A percentile compares a stretch with the other conserved stretches of the same genome.
phyloP scores from a whole-genome alignment of 2,113 vertebrate species.

The Muscicapa adusta region DNA sequence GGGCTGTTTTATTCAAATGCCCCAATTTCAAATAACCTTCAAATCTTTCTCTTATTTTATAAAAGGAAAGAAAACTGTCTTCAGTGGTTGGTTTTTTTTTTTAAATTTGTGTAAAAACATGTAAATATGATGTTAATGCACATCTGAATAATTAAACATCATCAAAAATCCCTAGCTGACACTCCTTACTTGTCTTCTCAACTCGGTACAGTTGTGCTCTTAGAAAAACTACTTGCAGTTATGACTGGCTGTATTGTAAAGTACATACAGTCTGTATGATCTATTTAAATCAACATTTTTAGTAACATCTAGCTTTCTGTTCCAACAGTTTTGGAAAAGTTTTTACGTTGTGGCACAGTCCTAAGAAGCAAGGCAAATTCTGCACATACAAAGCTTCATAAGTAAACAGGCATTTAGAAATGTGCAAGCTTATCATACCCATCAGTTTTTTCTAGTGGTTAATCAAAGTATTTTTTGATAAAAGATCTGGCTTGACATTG shows the following conservation, averaged over 20 bases:
- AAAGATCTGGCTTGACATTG: neutral
- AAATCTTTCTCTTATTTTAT: constrained; percentile 39
- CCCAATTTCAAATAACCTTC: neutral
- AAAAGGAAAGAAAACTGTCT: neutral
- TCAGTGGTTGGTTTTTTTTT: neutral
- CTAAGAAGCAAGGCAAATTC: neutral
- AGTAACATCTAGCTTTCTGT: neutral
- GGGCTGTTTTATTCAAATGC: constrained; percentile 28
- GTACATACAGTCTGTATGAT: neutral
- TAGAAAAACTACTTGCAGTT: neutral
- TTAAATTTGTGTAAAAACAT: constrained; percentile 14
- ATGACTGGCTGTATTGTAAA: neutral
- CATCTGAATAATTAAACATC: constrained; percentile 45
- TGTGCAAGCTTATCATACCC: neutral
- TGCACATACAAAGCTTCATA: neutral
- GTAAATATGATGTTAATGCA: constrained; percentile 37
- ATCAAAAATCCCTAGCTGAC: constrained; percentile 4
- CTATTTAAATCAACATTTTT: neutral
- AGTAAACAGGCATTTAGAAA: neutral
- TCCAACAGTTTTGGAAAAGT: neutral
- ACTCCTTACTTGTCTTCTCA: constrained; percentile 13
- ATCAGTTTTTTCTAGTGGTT: neutral
- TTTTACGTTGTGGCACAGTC: neutral
- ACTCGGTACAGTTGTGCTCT: neutral
- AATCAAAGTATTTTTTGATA: neutral